Evolutionary conservation across 1,140 invertebrate genomes (phyloP), one percentile per base, ranked within the genome.

Genomic region (Sitophilus oryzae): DNA sequence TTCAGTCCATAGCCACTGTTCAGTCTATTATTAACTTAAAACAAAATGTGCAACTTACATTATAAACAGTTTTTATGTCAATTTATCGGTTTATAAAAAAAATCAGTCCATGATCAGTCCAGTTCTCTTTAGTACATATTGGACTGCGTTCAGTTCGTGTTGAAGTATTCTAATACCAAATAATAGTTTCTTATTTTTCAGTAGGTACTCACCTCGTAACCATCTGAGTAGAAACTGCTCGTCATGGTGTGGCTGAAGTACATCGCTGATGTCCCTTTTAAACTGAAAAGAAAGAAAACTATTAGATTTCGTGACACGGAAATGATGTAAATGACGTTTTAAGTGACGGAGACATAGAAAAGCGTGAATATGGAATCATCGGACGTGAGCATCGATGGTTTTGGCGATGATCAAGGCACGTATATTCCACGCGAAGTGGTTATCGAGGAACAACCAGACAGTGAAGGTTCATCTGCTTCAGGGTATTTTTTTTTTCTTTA

Each of bases 151-250:
- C n/a, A n/a, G n/a, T n/a, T n/a, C n/a, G n/a, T n/a, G n/a, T n/a
- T n/a, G n/a, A n/a, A n/a, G n/a, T n/a, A n/a, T n/a, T n/a, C n/a
- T n/a, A n/a, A n/a, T n/a, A n/a, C n/a, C n/a, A n/a, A n/a, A 30
- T 5, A 5, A 30, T 6, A 11, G 5, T 6, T 30, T 5, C 11
- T 30, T 30, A 6, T 30, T 5, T 30, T 40, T 20, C 5, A 15
- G 8, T 40, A 40, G 59, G 11, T 83, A 81, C 40, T 76, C 77
- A 91, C 89, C 89, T 80, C 82, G 73, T 0, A 93, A 74, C 88
- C 89, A 92, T 59, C 89, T 76, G 2, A 90, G 66, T 14, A 91
- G 74, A 70, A 82, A 92, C 57, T 84, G 78, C 65, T 92, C 89
- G 71, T 90, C 84, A 60, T 88, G 84, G 51, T 87, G 79, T 1